These are phyloP conservation scores for Gastrophysa polygoni DNA, from an alignment of 2,888 invertebrate genomes.

Conservation along the genomic window DNA sequence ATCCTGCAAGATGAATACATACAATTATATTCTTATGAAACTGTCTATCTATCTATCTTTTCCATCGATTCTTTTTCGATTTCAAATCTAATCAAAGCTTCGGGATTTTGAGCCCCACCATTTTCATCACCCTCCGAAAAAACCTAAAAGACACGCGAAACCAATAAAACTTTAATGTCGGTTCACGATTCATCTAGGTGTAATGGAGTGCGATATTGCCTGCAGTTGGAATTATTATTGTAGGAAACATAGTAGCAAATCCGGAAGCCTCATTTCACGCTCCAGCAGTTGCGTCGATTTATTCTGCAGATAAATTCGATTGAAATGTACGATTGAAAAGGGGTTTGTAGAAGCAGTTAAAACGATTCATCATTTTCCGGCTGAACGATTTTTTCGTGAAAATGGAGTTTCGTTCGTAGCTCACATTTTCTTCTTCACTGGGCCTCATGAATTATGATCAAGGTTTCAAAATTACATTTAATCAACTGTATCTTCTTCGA, in stretches of 20 bases:
- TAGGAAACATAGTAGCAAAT: slow-evolving; percentile 8
- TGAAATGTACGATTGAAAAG: background rate
- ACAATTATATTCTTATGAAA: too few species aligned
- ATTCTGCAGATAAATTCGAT: background rate
- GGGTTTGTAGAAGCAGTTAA: background rate
- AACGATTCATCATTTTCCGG: background rate
- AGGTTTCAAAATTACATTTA: too few species aligned
- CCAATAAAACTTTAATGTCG: slow-evolving; percentile 12
- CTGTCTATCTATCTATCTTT: too few species aligned
- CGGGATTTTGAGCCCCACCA: background rate
- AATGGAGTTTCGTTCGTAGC: too few species aligned
- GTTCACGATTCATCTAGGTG: slow-evolving; percentile 5
- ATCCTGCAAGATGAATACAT: too few species aligned
- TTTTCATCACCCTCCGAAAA: background rate
- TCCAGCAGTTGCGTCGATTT: slow-evolving; percentile 1
- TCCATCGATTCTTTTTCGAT: too few species aligned
- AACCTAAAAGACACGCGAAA: background rate
- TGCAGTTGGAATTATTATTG: slow-evolving; percentile 1
- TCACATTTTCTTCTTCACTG: too few species aligned
- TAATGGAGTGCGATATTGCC: slow-evolving; percentile 15
- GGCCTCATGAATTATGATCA: too few species aligned
- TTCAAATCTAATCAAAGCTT: too few species aligned
- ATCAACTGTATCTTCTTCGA: too few species aligned
- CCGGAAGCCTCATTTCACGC: slow-evolving; percentile 2
- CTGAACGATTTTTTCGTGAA: background rate